Base-by-base conservation (phyloP, 2,888 invertebrate species). In the Biston stratarius region DNA sequence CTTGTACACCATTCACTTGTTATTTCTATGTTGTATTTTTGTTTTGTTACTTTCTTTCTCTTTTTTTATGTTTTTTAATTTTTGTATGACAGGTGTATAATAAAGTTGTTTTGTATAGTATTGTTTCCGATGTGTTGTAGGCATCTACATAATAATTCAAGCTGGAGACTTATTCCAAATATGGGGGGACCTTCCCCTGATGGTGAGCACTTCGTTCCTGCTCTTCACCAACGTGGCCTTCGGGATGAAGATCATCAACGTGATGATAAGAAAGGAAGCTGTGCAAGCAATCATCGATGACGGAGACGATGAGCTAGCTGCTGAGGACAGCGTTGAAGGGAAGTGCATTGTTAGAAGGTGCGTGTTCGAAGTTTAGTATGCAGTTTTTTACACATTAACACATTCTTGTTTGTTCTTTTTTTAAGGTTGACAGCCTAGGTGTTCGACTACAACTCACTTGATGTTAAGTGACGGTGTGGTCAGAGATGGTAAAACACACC, bases 111-210 rank as follows among this genome's bases (percentile, higher is more conserved):
- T n/a, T n/a, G n/a, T n/a, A n/a, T n/a, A n/a, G n/a, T n/a, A n/a
- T 24, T 24, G 24, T 9, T 11, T 0, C 3, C n/a, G 38, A 51
- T 10, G n/a, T 57, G 12, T 60, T 49, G 9, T 47, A 88, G 89
- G 91, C 11, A 77, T 83, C 11, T 88, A 87, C 63, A 69, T 90
- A 5, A 74, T 89, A 6, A 82, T 88, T 0, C 94, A 94, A 81
- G 71, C 86, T 0, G 86, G 88, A 0, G 91, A 92, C 67, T 75
- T 95, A 64, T 72, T 86, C 33, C 75, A 84, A 63, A 85, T 91
- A 5, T 89, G 92, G 90, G 92, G 91, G 0, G 76, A 92, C 69
- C 61, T 92, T 1, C 63, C 81, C 0, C 74, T 85, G 6, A 91
- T 91, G 92, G 89, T 88, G 0, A 83, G 80, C 33, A 84, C 86